Conservation (phyloP, 2,797 vertebrate genomes). For the Sandelia bainsii region DNA sequence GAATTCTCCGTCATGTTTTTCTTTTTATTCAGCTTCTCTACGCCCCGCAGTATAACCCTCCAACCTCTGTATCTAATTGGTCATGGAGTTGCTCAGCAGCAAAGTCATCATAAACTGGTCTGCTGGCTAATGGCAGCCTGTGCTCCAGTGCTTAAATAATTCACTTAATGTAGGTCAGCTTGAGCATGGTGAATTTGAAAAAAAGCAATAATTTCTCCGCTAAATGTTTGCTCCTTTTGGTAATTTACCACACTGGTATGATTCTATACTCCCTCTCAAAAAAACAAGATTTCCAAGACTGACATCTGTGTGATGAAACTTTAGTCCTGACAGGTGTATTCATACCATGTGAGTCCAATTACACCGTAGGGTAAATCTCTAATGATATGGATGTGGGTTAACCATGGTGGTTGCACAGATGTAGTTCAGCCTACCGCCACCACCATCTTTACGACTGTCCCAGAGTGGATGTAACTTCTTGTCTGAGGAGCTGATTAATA, state of each 20-base stretch:
- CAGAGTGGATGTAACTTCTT: constrained; percentile 60
- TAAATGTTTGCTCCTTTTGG: not conserved
- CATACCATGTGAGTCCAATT: not conserved
- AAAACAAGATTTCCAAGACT: not conserved
- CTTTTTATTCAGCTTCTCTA: constrained; percentile 21
- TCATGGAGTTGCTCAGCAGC: constrained; percentile 28
- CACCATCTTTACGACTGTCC: constrained; percentile 48
- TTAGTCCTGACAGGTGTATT: not conserved
- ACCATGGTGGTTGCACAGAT: constrained; percentile 19
- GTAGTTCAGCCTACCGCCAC: constrained; percentile 20
- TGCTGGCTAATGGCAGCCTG: constrained; percentile 22
- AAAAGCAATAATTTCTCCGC: constrained; percentile 25
- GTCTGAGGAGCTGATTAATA: constrained; percentile 68
- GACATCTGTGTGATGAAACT: constrained; percentile 1
- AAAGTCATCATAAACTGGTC: constrained; percentile 18
- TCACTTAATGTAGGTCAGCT: constrained; percentile 27
- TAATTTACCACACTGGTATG: constrained; percentile 1
- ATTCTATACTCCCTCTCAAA: constrained; percentile 7
- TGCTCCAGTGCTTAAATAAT: constrained; percentile 26
- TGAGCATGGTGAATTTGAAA: constrained; percentile 12
- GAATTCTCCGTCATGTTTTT: constrained; percentile 18
- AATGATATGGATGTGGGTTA: constrained; percentile 17
- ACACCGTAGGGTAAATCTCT: constrained; percentile 12
- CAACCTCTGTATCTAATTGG: constrained; percentile 21
- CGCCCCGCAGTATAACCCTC: not conserved